phyloP scores from a whole-genome alignment of 2,888 invertebrate species.

The Cybosia mesomella region DNA sequence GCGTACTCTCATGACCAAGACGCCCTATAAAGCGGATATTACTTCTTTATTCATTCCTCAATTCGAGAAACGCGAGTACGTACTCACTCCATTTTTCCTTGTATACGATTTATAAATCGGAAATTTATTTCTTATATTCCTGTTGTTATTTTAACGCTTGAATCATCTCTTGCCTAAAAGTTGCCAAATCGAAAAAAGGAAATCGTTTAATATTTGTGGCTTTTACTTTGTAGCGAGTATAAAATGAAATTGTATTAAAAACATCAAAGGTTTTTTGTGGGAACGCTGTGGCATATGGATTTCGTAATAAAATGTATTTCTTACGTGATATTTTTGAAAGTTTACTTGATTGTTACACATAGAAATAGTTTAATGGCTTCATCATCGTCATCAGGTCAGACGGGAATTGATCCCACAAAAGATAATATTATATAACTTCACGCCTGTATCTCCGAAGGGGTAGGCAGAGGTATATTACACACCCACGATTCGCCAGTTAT shows the following conservation, averaged over 20 bases:
- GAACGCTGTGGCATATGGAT: not conserved
- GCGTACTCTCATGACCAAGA: constrained; percentile 18
- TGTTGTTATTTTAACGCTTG: constrained; percentile 16
- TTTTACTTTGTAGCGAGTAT: constrained; percentile 3
- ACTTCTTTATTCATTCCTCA: constrained; percentile 46
- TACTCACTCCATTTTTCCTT: constrained; percentile 25
- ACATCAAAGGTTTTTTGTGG: not conserved
- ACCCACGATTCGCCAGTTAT: no score
- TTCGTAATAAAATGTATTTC: not conserved
- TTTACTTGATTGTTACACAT: no score
- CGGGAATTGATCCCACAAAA: no score
- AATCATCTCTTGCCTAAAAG: constrained; percentile 6
- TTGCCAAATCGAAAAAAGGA: constrained; percentile 11
- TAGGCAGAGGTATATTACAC: no score
- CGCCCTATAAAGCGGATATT: constrained; percentile 45
- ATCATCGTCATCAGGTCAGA: no score
- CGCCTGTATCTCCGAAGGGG: no score
- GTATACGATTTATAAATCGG: constrained; percentile 27
- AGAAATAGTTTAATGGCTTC: no score
- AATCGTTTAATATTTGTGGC: constrained; percentile 2
- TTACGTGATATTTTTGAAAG: no score
- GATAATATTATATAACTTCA: no score
- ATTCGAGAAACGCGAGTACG: constrained; percentile 25
- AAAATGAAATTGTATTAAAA: not conserved
- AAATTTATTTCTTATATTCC: constrained; percentile 35